Evolutionary conservation across 2,797 vertebrate genomes (phyloP).

Genomic region (Oreonectes daqikongensis): DNA sequence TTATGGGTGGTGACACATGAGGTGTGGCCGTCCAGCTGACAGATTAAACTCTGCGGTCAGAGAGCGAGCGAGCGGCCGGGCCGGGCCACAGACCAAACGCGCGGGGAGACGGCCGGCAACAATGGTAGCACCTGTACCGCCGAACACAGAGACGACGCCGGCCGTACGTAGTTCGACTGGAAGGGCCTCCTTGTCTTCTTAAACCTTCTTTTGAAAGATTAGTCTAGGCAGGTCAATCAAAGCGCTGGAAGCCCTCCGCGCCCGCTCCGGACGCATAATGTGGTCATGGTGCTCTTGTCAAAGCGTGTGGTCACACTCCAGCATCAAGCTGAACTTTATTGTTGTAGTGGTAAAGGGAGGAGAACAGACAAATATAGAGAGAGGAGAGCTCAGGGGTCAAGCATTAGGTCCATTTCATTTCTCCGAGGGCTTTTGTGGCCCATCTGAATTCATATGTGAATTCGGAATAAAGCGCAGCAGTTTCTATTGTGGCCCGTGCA

Average conservation of each 20-base stretch:
- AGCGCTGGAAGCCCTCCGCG: conserved; percentile 46
- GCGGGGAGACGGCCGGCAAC: conserved; percentile 44
- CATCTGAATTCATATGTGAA: conserved; percentile 49
- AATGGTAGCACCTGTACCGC: conserved; percentile 64
- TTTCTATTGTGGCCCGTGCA: conserved; percentile 41
- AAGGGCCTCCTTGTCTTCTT: conserved; percentile 45
- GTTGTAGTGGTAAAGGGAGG: conserved; percentile 43
- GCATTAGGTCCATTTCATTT: conserved; percentile 38
- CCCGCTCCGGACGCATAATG: conserved; percentile 60
- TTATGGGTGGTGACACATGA: conserved; percentile 64
- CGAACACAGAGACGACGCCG: conserved; percentile 31
- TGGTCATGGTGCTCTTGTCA: conserved; percentile 67
- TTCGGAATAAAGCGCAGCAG: conserved; percentile 39
- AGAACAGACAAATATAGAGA: conserved; percentile 49
- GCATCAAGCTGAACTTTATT: conserved; percentile 63
- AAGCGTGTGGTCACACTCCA: conserved; percentile 64
- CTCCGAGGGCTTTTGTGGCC: conserved; percentile 52
- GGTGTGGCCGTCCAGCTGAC: conserved; percentile 38
- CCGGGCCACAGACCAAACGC: conserved; percentile 40
- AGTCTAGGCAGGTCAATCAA: conserved; percentile 62
- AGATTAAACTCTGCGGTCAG: conserved; percentile 53
- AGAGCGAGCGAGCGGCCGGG: conserved; percentile 31
- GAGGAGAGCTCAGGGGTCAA: conserved; percentile 45
- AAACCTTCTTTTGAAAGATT: conserved; percentile 65
- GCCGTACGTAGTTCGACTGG: conserved; percentile 31